phyloP scores from a whole-genome alignment of 2,888 invertebrate genomes.

The Epinotia ramella region DNA sequence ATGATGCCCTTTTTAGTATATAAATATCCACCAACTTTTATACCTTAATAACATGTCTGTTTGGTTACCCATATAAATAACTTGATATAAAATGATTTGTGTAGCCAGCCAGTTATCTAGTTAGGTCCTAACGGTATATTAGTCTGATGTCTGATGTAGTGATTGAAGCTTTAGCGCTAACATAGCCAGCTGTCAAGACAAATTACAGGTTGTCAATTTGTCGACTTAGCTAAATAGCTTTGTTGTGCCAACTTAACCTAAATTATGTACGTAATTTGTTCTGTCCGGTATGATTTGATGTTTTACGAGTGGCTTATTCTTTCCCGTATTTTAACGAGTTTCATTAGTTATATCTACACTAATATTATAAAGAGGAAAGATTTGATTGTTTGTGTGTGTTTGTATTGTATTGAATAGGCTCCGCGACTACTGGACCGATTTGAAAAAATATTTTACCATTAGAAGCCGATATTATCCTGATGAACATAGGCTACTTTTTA shows the following conservation, averaged over 20 bases:
- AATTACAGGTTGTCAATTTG: slow-evolving; percentile 55
- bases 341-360: no score
- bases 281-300: no score
- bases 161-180: slow-evolving; percentile 46
- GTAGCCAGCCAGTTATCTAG: background rate
- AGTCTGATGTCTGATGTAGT: slow-evolving; percentile 13
- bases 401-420: no score
- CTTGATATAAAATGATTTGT: slow-evolving; percentile 21
- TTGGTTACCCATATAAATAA: background rate
- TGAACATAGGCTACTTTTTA: no score
- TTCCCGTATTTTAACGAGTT: no score
- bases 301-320: no score
- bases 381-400: no score
- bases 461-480: no score
- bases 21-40: background rate
- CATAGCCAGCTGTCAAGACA: slow-evolving; percentile 48
- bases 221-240: slow-evolving; percentile 46
- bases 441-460: no score
- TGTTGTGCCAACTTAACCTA: slow-evolving; percentile 10
- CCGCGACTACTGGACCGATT: no score
- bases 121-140: slow-evolving; percentile 30
- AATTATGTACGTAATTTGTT: slow-evolving; percentile 11
- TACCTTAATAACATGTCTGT: slow-evolving; percentile 10
- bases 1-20: slow-evolving; percentile 12
- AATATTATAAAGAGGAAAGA: no score